Evolutionary conservation across 1,140 invertebrate genomes (phyloP).

Genomic region (Planococcus citri): DNA sequence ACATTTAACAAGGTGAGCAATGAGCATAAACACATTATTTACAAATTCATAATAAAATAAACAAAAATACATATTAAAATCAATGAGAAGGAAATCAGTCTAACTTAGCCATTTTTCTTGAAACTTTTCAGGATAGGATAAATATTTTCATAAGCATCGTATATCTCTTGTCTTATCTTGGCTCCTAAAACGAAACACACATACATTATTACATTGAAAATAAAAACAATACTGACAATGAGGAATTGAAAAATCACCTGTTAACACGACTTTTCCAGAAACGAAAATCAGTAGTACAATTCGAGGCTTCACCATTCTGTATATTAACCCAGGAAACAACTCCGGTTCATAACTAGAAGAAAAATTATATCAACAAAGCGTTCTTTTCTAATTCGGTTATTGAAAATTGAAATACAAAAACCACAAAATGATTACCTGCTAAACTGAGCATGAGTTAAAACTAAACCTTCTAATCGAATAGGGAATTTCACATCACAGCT

Average conservation of each 20-base stretch:
- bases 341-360: constrained; percentile 62
- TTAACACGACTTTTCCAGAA: constrained; percentile 94
- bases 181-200: constrained; percentile 61
- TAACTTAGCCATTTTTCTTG: constrained; percentile 52
- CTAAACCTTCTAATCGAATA: constrained; percentile 91
- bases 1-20: too few relatives aligned
- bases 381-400: background rate
- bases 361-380: background rate
- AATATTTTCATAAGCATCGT: constrained; percentile 99
- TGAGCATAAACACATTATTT: too few relatives aligned
- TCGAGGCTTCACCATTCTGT: constrained; percentile 97
- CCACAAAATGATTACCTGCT: constrained; percentile 56
- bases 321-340: constrained; percentile 96
- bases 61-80: too few relatives aligned
- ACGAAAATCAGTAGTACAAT: constrained; percentile 99
- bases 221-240: constrained; percentile 9
- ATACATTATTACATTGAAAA: constrained; percentile 1
- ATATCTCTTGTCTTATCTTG: constrained; percentile 95
- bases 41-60: too few relatives aligned
- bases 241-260: constrained; percentile 43
- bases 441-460: constrained; percentile 94
- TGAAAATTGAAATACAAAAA: background rate
- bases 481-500: constrained; percentile 99
- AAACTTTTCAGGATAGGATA: constrained; percentile 99
- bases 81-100: too few relatives aligned